Base-by-base conservation (phyloP, 2,797 vertebrate species). In the Balearica regulorum region DNA sequence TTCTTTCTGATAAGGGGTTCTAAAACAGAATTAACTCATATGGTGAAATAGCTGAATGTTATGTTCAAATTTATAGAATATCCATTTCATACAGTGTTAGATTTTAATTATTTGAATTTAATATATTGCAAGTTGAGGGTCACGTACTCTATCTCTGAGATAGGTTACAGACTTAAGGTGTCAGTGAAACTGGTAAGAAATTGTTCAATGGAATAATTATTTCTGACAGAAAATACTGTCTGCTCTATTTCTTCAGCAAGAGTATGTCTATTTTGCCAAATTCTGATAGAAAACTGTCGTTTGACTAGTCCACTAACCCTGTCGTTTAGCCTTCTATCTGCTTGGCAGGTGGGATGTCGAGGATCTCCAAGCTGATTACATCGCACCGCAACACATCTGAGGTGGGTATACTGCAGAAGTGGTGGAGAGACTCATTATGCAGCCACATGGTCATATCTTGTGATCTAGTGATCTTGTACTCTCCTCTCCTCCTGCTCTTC, bases 321-420 rank as follows among this genome's bases (percentile, higher is more conserved):
- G 19, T 25, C 14, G 58, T 53, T 54, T 57, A 87, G 15, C 7
- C 13, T 73, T 46, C 65, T 54, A 10, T 19, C 12, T 80, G 25
- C 19, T 72, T 89, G 54, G 43, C 53, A 76, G 12, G 39, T 31
- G 33, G 49, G 25, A 37, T 62, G 13, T 6, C 76, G 48, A 71
- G 58, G 76, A 58, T 58, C 21, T 64, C 37, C 54, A 64, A n/a
- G 26, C 24, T 57, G 31, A 49, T 22, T 61, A 9, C 10, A 25
- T 48, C 0, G 0, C 10, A n/a, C n/a, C n/a, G n/a, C n/a, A n/a
- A 29, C 11, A 33, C 6, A 6, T 29, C 41, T 18, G 20, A 58
- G 16, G 16, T 35, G 14, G 16, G 15, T 29, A 26, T 24, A 21
- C 17, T 14, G 44, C 13, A 46, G 54, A 66, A 46, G 13, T 29